phyloP scores from a whole-genome alignment of 2,888 invertebrate genomes.

The Pristionchus arcanus region DNA sequence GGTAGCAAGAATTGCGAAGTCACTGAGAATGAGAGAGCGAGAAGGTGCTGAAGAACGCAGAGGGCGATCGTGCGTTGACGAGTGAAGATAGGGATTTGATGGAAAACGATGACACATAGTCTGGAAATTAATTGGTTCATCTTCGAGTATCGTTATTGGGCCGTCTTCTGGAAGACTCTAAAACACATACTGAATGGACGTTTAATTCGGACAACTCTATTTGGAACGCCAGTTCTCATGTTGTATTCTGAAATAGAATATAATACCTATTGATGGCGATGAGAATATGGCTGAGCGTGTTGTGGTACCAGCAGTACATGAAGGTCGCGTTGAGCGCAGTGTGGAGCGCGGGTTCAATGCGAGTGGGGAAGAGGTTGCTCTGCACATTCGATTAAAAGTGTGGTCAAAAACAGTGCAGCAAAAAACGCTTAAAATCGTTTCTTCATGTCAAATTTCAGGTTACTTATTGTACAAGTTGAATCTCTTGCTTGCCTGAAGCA shows the following conservation, averaged over 20 bases:
- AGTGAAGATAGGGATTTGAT: not conserved
- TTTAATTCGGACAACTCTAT: no score
- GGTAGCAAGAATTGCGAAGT: not conserved
- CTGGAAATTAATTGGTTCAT: not conserved
- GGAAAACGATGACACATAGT: not conserved
- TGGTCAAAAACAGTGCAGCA: no score
- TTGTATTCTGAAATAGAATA: no score
- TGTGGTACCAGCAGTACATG: slow-evolving; percentile 34
- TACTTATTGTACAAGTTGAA: no score
- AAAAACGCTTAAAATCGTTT: no score
- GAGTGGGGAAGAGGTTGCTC: not conserved
- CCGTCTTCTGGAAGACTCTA: no score
- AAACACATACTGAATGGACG: no score
- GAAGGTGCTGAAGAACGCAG: not conserved
- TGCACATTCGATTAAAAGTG: no score
- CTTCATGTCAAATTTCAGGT: no score
- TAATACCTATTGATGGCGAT: slow-evolving; percentile 8
- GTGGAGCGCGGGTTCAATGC: not conserved
- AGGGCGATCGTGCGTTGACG: not conserved
- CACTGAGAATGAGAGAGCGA: not conserved
- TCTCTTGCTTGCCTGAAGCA: not conserved
- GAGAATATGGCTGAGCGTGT: slow-evolving; percentile 9
- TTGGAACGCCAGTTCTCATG: no score
- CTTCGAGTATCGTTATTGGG: no score
- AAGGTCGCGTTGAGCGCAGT: not conserved